phyloP scores from a whole-genome alignment of 1,140 invertebrate species.

The Melanaphis sacchari region DNA sequence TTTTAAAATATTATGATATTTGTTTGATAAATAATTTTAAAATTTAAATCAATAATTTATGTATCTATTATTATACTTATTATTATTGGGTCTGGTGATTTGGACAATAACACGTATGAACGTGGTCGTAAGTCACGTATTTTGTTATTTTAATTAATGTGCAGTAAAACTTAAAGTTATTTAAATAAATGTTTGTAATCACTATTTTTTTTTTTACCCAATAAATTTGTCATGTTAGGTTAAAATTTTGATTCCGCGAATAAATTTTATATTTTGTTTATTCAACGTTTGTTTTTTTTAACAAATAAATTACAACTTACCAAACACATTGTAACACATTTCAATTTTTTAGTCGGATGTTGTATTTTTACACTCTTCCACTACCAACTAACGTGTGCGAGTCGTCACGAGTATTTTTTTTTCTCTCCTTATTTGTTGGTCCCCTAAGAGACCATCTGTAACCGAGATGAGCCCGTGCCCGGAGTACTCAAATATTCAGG shows the following conservation, averaged over 20 bases:
- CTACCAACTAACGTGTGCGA: neutral
- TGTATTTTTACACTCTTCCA: slow-evolving; percentile 30
- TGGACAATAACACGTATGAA: neutral
- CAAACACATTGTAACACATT: neutral
- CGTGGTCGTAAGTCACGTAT: neutral
- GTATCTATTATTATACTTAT: neutral
- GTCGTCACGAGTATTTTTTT: slow-evolving; percentile 7
- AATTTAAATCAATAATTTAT: neutral
- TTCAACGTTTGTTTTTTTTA: neutral
- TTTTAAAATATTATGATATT: neutral
- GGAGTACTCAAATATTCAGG: slow-evolving; percentile 57
- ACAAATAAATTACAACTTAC: neutral
- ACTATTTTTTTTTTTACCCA: neutral
- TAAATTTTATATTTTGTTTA: neutral
- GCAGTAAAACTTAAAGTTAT: neutral
- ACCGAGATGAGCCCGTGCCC: slow-evolving; percentile 50
- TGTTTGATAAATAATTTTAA: neutral
- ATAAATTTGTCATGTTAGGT: neutral
- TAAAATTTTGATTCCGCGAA: neutral
- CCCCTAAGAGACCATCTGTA: slow-evolving; percentile 52
- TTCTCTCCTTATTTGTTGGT: slow-evolving; percentile 41
- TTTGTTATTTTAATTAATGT: neutral
- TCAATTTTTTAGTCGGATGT: neutral
- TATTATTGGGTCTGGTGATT: neutral
- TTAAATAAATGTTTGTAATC: neutral